Base-by-base conservation (phyloP, 1,140 invertebrate genomes). In the Mylabris phalerata region DNA sequence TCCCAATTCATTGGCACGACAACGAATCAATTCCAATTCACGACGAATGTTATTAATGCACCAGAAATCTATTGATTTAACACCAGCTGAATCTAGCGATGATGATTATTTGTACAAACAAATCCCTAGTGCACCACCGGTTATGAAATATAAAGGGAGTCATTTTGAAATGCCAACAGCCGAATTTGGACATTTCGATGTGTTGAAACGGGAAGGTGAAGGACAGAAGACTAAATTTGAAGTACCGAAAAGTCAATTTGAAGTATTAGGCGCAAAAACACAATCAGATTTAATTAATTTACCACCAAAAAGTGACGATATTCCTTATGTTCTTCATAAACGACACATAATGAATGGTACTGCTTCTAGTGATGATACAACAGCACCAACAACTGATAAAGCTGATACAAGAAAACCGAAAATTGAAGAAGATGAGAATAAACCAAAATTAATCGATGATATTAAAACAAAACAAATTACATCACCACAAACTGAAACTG, bases 41-140 rank as follows among this genome's bases (percentile, higher is more conserved):
- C 78, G 87, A 27, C 78, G 87, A 2, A 83, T 88, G 69, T 81
- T 88, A 40, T 72, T 92, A n/a, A 90, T 87, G 80, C 89, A 91
- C 73, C 89, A 91, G 64, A 91, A 91, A 69, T 90, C 88, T 0
- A 90, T 92, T 59, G 89, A 91, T 69, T 73, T 90, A 4, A 90
- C 89, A 7, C 88, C 88, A 1, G 86, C 87, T 0, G 88, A 89
- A 72, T 87, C 86, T 0, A 88, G 87, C 27, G 87, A 90, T 66
- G 87, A 89, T 71, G 87, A 89, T 67, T 85, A 85, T 60, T 80
- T 86, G 40, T 85, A 84, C 62, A 81, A 83, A 52, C 84, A 86
- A 73, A 85, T 85, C 62, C 84, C 84, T 0, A 85, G 83, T 64
- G 83, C 83, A 39, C 83, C 84, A 0, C 83, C 85, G 0, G 82